Base-by-base conservation (phyloP, 2,113 vertebrate species). In the Phalacrocorax pelagicus region DNA sequence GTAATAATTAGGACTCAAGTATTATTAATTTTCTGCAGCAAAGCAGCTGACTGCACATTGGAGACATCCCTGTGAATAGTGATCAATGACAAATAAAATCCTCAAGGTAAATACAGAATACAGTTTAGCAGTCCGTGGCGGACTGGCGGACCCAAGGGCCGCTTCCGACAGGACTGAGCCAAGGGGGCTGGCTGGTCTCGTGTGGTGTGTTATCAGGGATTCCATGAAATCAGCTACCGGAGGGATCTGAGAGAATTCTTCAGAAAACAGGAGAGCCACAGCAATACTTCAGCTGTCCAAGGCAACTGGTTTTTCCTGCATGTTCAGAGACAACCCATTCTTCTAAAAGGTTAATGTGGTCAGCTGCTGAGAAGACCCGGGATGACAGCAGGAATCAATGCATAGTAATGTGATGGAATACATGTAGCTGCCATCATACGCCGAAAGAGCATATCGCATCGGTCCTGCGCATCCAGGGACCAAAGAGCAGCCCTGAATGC, bases 1-100 rank as follows among this genome's bases (percentile, higher is more conserved):
- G 10, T 12, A 44, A 57, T 67, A 93, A 80, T 90, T 58, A 70
- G 67, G 80, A 38, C 59, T 58, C 32, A 2, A 46, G 71, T 22
- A 86, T 89, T 89, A 84, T 32, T 88, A 82, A 88, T 93, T 92
- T 95, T 78, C 71, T 86, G 80, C 79, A 84, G 92, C 75, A 90
- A 62, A 92, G 49, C 83, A 91, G 85, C 71, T 67, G 90, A 24
- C 57, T 72, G 81, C 74, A 73, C 21, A 0, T 66, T 58, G 85
- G 90, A 90, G 66, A 62, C 78, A 38, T 61, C 73, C 23, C 58
- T 29, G 66, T 32, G 85, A 83, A 55, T 0, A 9, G 79, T n/a
- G 47, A 86, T 93, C 82, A 92, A 58, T 55, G 90, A 88, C 34
- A 91, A 91, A 71, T 71, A 73, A 83, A 83, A 73, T 69, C 42